Base-by-base conservation (phyloP, 2,797 vertebrate species). In the Micropoecilia bifurca region DNA sequence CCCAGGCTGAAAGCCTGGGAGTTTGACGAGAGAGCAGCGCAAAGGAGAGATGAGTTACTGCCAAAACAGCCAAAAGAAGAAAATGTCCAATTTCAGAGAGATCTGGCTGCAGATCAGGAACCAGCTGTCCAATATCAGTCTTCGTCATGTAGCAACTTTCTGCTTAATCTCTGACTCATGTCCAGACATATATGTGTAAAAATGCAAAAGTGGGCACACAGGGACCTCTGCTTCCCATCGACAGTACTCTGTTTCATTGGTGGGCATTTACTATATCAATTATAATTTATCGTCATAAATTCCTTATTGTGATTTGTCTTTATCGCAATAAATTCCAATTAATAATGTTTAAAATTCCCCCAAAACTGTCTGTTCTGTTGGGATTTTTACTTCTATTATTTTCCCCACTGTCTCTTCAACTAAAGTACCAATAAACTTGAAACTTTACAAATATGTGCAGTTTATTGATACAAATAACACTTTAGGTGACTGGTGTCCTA, bases 11-110 rank as follows among this genome's bases (percentile, higher is more conserved):
- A 50, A 80, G 69, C 1, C 39, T 18, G n/a, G 77, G 30, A 68
- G 68, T 73, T 71, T 88, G 81, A 85, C 50, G 84, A 20, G 82
- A 68, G 76, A 1, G 75, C 28, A 41, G 2, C 16, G 0, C 1
- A 33, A 43, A 28, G 77, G 75, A 66, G 73, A 81, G 74, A 83
- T 77, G 39, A 84, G 82, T 71, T 63, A 45, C 46, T 43, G 76
- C 20, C 28, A 22, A 57, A 83, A 76, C 1, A 69, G 57, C 55
- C 66, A 1, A 68, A 78, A 68, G 72, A 61, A 76, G 33, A 83
- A n/a, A 12, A 41, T 22, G 4, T 76, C 50, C 83, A 20, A 45
- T 75, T 75, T 79, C 59, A 73, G 55, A 53, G 68, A 71, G 53
- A 66, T 66, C 18, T 47, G 45, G 45, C 22, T 66, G 30, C 18